Conservation (phyloP, 2,888 invertebrate genomes). For the Tridacna gigas region DNA sequence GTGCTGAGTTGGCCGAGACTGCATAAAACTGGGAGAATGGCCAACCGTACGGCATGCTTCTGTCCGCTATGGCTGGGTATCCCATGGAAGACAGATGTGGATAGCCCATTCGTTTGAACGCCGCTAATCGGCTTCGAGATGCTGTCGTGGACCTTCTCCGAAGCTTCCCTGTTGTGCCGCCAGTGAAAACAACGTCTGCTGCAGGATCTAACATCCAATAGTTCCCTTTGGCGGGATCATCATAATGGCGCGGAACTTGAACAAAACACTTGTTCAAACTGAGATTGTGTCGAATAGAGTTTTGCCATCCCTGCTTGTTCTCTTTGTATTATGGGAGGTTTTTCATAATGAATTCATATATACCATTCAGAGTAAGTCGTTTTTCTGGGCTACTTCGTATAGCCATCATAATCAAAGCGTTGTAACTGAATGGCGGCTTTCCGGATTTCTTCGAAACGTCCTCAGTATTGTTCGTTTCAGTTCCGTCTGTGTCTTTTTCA, state of each 20-base stretch:
- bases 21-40: conserved; percentile 68
- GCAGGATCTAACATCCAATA: conserved; percentile 99
- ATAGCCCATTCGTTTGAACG: conserved; percentile 90
- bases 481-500: conserved; percentile 27
- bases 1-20: conserved; percentile 40
- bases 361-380: conserved; percentile 96
- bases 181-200: conserved; percentile 98
- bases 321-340: conserved; percentile 99
- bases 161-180: conserved; percentile 98
- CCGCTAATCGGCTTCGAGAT: conserved; percentile 94
- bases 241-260: conserved; percentile 93
- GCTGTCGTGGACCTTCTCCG: conserved; percentile 94
- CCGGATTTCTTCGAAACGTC: conserved; percentile 72
- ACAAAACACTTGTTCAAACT: conserved; percentile 99
- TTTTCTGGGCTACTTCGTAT: conserved; percentile 97
- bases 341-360: conserved; percentile 99
- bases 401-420: conserved; percentile 99
- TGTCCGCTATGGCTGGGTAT: conserved; percentile 66
- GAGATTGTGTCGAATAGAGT: conserved; percentile 98
- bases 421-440: conserved; percentile 99
- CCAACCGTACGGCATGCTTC: conserved; percentile 70
- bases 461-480: conserved; percentile 25
- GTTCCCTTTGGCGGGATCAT: conserved; percentile 99
- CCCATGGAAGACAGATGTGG: conserved; percentile 71
- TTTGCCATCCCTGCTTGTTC: conserved; percentile 99